Conservation (phyloP, 2,888 invertebrate genomes). For the Hypolimnas misippus region DNA sequence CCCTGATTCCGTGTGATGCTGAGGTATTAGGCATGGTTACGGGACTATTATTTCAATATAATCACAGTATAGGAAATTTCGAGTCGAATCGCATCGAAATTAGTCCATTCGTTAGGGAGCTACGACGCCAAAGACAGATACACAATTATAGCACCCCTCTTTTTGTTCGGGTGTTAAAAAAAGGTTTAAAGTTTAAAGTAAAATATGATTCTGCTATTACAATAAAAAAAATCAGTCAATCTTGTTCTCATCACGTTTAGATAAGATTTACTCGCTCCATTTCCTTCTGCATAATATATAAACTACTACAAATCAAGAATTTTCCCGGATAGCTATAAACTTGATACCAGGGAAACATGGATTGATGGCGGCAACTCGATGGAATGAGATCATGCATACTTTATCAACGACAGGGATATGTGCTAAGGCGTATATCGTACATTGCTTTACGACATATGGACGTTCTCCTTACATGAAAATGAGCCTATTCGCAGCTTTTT, state of each 20-base stretch:
- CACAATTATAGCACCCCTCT: too few relatives aligned
- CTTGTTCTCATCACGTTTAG: not conserved
- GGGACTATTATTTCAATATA: too few relatives aligned
- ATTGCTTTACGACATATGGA: not conserved
- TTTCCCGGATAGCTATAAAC: conserved; percentile 14
- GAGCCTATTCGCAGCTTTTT: not conserved
- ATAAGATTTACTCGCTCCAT: not conserved
- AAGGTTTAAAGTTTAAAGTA: too few relatives aligned
- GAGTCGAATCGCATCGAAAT: too few relatives aligned
- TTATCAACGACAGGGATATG: conserved; percentile 8
- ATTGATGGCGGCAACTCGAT: conserved; percentile 16
- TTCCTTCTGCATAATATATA: not conserved
- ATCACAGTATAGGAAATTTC: too few relatives aligned
- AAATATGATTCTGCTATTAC: too few relatives aligned
- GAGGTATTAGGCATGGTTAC: too few relatives aligned
- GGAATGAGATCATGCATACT: conserved; percentile 12
- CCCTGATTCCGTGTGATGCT: too few relatives aligned
- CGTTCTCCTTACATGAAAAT: not conserved
- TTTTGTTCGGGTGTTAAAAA: too few relatives aligned
- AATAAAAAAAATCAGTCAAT: too few relatives aligned
- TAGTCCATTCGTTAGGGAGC: too few relatives aligned
- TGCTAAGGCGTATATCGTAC: not conserved
- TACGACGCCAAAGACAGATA: too few relatives aligned
- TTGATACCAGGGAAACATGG: conserved; percentile 17
- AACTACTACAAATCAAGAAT: conserved; percentile 5